These are phyloP conservation scores for Drosophila nikananu DNA, from an alignment of 1,140 invertebrate species.

Conservation along the genomic window DNA sequence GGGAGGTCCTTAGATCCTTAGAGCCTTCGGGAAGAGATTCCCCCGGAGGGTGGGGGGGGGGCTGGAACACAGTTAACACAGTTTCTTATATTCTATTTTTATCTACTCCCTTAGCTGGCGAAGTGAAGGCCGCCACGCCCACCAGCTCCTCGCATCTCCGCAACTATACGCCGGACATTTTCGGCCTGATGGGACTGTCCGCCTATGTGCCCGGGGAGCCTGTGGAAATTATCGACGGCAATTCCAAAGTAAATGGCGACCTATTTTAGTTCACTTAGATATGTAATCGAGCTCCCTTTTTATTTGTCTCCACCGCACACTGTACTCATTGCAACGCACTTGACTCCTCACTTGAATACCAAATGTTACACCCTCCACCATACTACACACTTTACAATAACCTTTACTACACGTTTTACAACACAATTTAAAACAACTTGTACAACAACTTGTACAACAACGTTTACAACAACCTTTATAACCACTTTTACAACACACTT, in stretches of 20 bases:
- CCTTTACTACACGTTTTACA: not conserved
- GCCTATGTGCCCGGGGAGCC: conserved; percentile 85
- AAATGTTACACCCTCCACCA: not conserved
- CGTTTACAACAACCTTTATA: not conserved
- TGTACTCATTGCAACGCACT: conserved; percentile 9
- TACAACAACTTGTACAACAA: no score
- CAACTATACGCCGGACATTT: conserved; percentile 84
- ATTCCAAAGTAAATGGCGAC: conserved; percentile 86
- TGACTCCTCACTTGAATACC: not conserved
- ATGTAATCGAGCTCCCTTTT: conserved; percentile 55
- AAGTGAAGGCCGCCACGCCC: conserved; percentile 74
- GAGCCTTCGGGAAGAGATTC: no score
- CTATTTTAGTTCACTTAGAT: conserved; percentile 33
- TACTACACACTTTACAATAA: not conserved
- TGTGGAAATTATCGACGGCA: conserved; percentile 86
- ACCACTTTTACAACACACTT: not conserved
- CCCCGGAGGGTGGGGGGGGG: no score
- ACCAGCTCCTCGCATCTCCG: conserved; percentile 80
- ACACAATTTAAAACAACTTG: conserved; percentile 3
- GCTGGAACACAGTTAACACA: no score
- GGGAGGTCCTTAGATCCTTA: not conserved
- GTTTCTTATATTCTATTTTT: not conserved
- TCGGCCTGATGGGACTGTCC: conserved; percentile 86
- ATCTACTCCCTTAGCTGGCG: conserved; percentile 46
- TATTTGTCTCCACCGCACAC: conserved; percentile 29